phyloP scores from a whole-genome alignment of 92 coral and sea anemone species.

The Umimayanthus chanpuru region DNA sequence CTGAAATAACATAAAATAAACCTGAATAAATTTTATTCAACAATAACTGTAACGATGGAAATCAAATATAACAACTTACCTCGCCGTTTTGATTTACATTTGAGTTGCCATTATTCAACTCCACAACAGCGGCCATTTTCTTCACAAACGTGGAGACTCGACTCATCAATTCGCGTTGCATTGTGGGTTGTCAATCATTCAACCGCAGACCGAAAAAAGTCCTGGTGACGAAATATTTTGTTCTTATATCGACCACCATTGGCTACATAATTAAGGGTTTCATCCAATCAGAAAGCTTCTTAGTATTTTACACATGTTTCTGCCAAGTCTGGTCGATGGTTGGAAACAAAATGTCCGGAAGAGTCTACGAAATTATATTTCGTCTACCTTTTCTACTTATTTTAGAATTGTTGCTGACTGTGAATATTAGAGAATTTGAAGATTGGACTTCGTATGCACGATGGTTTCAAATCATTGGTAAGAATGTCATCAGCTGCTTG shows the following conservation, averaged over 20 bases:
- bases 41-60: neutral
- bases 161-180: neutral
- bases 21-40: neutral
- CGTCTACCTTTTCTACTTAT: conserved; percentile 88
- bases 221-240: neutral
- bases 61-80: conserved; percentile 13
- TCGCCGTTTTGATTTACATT: conserved; percentile 44
- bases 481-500: conserved; percentile 14
- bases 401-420: conserved; percentile 74
- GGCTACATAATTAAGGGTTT: neutral
- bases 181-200: conserved; percentile 35
- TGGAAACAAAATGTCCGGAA: conserved; percentile 69
- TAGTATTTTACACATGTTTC: neutral
- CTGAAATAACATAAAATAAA: neutral
- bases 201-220: neutral
- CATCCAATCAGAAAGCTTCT: conserved; percentile 46
- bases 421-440: conserved; percentile 61
- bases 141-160: conserved; percentile 17
- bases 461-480: conserved; percentile 71
- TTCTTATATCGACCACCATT: conserved; percentile 43
- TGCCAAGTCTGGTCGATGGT: neutral
- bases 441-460: conserved; percentile 69
- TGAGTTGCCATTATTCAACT: conserved; percentile 36
- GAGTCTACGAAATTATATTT: conserved; percentile 66
- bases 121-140: conserved; percentile 36